phyloP scores from a whole-genome alignment of 2,113 vertebrate genomes.

The Misgurnus anguillicaudatus region DNA sequence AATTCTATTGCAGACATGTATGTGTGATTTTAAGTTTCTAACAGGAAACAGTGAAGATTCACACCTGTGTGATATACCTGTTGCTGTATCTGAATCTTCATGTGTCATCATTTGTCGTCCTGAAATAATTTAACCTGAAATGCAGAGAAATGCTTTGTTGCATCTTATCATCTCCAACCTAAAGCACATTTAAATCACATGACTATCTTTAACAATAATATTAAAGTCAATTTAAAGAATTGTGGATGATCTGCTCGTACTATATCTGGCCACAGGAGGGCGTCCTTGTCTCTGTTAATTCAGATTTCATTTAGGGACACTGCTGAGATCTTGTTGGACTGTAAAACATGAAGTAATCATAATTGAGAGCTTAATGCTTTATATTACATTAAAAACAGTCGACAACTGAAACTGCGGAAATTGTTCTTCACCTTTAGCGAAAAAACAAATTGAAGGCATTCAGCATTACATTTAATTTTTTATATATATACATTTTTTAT shows the following conservation, averaged over 20 bases:
- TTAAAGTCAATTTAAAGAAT: not conserved
- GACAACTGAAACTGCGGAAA: no score
- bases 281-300: conserved; percentile 39
- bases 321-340: no score
- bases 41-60: not conserved
- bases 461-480: no score
- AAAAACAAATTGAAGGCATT: no score
- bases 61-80: conserved; percentile 26
- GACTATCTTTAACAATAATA: not conserved
- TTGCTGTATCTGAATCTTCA: not conserved
- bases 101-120: no score
- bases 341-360: no score
- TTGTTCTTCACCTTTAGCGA: no score
- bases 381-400: no score
- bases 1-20: no score
- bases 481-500: no score
- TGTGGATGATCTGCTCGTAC: not conserved
- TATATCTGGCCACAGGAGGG: conserved; percentile 47
- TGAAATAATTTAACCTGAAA: not conserved
- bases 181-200: not conserved
- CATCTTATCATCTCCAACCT: not conserved
- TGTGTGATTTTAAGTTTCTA: not conserved
- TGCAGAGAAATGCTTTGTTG: not conserved
- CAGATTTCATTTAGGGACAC: not conserved
- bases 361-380: no score